Conservation (phyloP, 2,888 invertebrate species). For the Therioaphis trifolii region DNA sequence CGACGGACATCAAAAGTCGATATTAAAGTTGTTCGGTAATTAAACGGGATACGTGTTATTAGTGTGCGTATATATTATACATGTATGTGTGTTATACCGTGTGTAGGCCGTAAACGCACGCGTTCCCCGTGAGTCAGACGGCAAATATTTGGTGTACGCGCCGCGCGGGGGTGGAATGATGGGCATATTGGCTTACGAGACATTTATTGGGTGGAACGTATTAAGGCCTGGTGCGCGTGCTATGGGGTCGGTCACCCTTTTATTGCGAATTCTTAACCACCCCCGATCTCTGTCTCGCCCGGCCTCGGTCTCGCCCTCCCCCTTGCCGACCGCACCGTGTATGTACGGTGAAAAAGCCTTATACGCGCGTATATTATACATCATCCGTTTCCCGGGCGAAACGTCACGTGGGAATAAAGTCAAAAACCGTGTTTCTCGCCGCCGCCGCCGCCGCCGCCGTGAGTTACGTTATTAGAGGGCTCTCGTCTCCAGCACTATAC, state of each 20-base stretch:
- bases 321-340: not conserved
- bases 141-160: conserved; percentile 56
- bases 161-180: conserved; percentile 41
- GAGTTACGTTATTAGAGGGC: too few species aligned
- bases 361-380: not conserved
- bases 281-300: not conserved
- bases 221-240: conserved; percentile 57
- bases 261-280: conserved; percentile 57
- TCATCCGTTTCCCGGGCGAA: conserved; percentile 24
- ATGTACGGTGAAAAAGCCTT: conserved; percentile 18
- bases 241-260: conserved; percentile 60
- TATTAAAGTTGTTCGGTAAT: conserved; percentile 35
- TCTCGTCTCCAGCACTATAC: too few species aligned
- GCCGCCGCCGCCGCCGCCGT: too few species aligned
- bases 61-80: not conserved
- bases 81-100: too few species aligned
- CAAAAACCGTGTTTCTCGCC: conserved; percentile 40
- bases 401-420: conserved; percentile 60
- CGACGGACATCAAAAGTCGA: conserved; percentile 26
- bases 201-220: conserved; percentile 63
- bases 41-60: not conserved
- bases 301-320: not conserved
- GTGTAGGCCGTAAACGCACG: not conserved
- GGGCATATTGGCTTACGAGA: conserved; percentile 61
- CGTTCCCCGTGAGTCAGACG: conserved; percentile 55